A percentile compares a stretch with the other conserved stretches of the same genome.
Conservation (phyloP, 2,888 invertebrate species). For the Clanis bilineata region DNA sequence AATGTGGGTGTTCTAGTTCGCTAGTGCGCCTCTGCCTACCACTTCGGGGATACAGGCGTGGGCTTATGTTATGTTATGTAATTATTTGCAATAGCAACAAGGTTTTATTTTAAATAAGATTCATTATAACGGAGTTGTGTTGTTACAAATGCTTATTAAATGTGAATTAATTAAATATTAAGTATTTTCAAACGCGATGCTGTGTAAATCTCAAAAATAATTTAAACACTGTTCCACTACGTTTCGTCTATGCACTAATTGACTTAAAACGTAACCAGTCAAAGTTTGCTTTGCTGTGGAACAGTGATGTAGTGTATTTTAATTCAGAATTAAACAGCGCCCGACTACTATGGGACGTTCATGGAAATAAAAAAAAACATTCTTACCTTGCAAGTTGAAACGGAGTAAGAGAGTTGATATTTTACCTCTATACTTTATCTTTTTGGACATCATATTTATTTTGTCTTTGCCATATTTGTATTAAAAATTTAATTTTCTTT, state of each 20-base stretch:
- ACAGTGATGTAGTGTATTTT: slow-evolving; percentile 43
- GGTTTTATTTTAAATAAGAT: neutral
- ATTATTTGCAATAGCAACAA: neutral
- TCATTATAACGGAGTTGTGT: neutral
- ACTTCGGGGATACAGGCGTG: no score
- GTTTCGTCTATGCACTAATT: slow-evolving; percentile 38
- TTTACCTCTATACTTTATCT: neutral
- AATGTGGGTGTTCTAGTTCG: no score
- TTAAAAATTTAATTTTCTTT: no score
- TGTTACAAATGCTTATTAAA: neutral
- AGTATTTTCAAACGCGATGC: neutral
- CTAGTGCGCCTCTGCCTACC: no score
- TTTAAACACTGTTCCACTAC: neutral
- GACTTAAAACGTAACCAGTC: slow-evolving; percentile 58
- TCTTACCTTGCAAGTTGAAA: neutral
- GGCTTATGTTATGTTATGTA: no score
- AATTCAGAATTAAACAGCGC: slow-evolving; percentile 45
- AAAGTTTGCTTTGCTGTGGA: slow-evolving; percentile 56
- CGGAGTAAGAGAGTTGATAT: neutral
- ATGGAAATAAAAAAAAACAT: neutral
- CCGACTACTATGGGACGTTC: slow-evolving; percentile 16
- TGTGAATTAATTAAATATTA: neutral
- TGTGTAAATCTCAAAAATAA: neutral
- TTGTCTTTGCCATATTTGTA: no score
- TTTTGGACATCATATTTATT: no score